Base-by-base conservation (phyloP, 2,113 vertebrate species). In the Eretmochelys imbricata region DNA sequence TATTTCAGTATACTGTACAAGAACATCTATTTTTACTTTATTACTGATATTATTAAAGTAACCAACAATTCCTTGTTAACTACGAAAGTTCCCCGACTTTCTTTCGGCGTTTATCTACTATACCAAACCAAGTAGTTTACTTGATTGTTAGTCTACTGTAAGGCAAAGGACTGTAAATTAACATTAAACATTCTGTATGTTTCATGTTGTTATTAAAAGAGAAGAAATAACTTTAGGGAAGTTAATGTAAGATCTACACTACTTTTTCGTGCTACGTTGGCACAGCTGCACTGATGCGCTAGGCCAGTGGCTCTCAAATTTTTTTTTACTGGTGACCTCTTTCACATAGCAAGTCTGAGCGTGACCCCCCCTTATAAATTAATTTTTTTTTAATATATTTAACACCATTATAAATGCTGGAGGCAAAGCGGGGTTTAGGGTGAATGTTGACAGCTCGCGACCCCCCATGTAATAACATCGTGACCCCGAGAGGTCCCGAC, bases 1-100 rank as follows among this genome's bases (percentile, higher is more conserved):
- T 75, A 75, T 54, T 8, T 11, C 48, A 84, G 0, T 38, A 20
- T 1, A 1, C 2, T 5, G 2, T 0, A 20, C 1, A n/a, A 57
- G 51, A n/a, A 88, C 81, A 50, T 3, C 10, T 31, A 5, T 12
- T 16, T 75, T 38, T 31, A 20, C 10, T 53, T 53, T 16, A 31
- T 31, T 35, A 46, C 1, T 12, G 49, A 2, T 1, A 4, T 51
- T 12, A 59, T n/a, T 19, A 69, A n/a, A 69, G 14, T 54, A 82
- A 76, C 11, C 35, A 42, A 0, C 11, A 81, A n/a, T 31, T 69
- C 81, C 12, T 0, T 2, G n/a, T 0, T n/a, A 27, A 51, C 59
- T 49, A n/a, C 1, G 42, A 16, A 20, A 17, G 35, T 2, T 35
- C 5, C 0, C 3, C 0, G 42, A 27, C 48, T 69, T 82, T 5